These are phyloP conservation scores for Accipiter minullus DNA, from an alignment of 2,797 vertebrate genomes.

Conservation along the genomic window DNA sequence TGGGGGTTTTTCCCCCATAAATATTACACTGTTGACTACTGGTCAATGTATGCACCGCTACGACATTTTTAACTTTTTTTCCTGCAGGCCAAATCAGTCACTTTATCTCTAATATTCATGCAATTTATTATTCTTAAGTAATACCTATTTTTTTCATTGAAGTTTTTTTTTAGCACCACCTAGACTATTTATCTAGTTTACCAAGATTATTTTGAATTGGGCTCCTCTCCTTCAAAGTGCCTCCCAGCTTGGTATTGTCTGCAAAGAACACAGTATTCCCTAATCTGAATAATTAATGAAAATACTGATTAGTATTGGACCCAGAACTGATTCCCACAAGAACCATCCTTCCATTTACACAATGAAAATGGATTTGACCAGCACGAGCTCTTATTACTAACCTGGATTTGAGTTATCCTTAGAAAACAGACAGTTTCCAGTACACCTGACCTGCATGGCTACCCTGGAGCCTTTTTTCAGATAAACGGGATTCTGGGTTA, in stretches of 20 bases:
- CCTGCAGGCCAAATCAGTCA: not conserved
- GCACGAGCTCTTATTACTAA: not conserved
- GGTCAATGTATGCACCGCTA: not conserved
- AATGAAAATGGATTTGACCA: not conserved
- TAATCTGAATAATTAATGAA: not conserved
- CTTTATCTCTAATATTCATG: not conserved
- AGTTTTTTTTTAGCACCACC: not conserved
- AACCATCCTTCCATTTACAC: not conserved
- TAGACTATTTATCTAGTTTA: not conserved
- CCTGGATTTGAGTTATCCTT: not conserved
- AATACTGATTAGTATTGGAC: not conserved
- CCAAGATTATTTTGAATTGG: not conserved
- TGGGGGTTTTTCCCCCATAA: rapidly evolving
- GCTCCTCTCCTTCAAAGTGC: not conserved
- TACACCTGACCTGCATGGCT: not conserved
- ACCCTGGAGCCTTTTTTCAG: not conserved
- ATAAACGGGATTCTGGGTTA: not conserved
- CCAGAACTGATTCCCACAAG: not conserved
- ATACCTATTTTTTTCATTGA: not conserved
- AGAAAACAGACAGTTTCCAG: not conserved
- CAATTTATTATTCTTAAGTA: not conserved
- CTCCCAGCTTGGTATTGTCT: not conserved
- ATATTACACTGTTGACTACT: not conserved
- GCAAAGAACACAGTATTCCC: not conserved
- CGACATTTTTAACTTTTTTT: not conserved